A percentile compares a stretch with the other conserved stretches of the same genome.
These are phyloP conservation scores for Hirundo rustica DNA, from an alignment of 2,797 vertebrate genomes.

Conservation along the genomic window DNA sequence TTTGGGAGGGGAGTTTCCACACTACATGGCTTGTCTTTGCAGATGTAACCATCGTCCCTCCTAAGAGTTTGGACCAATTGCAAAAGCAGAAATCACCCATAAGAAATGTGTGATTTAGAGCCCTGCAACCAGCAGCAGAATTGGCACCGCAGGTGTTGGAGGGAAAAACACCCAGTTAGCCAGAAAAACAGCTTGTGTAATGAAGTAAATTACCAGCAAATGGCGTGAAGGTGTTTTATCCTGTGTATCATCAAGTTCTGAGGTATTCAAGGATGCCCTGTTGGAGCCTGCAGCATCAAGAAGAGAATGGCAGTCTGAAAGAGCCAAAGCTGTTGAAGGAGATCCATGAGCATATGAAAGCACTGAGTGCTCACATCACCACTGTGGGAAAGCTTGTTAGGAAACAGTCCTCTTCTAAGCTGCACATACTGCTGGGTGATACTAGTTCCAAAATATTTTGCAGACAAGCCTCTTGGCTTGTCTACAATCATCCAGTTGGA, in stretches of 20 bases:
- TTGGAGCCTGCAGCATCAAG: not conserved
- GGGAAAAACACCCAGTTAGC: not conserved
- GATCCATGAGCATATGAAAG: not conserved
- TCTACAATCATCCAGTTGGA: not conserved
- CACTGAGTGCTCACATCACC: not conserved
- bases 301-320: not conserved
- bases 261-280: not conserved
- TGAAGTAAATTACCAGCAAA: not conserved
- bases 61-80: not conserved
- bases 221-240: not conserved
- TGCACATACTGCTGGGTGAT: not conserved
- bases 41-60: not conserved
- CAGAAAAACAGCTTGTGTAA: not conserved
- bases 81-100: not conserved
- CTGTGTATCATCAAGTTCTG: not conserved
- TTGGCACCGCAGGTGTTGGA: not conserved
- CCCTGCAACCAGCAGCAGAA: not conserved
- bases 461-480: constrained; percentile 1
- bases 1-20: not conserved
- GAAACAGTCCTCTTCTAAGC: not conserved
- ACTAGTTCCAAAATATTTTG: not conserved
- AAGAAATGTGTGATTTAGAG: not conserved
- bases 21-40: not conserved
- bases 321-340: not conserved
- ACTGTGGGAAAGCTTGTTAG: not conserved